Evolutionary conservation across 2,113 vertebrate species (phyloP).

Genomic region (Mustelus asterias): DNA sequence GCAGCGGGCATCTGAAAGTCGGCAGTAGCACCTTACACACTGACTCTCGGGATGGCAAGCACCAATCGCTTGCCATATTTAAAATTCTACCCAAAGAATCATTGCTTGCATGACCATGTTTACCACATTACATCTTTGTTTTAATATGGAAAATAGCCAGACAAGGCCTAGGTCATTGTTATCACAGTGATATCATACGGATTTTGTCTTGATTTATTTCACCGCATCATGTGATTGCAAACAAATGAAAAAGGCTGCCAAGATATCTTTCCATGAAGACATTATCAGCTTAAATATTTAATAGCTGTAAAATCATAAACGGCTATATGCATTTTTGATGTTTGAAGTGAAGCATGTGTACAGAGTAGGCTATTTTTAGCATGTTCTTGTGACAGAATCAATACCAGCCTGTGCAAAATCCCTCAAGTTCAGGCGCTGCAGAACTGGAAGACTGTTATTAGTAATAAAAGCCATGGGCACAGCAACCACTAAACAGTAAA

Average conservation of each 20-base stretch:
- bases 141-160: background rate
- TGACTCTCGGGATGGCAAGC: no score
- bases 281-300: conserved; percentile 23
- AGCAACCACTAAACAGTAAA: background rate
- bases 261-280: conserved; percentile 1
- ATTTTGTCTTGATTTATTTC: conserved; percentile 30
- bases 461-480: background rate
- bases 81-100: no score
- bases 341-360: conserved; percentile 37
- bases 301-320: conserved; percentile 30
- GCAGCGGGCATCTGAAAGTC: no score
- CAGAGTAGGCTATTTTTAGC: conserved; percentile 34
- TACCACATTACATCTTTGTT: background rate
- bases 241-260: background rate
- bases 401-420: conserved; percentile 36
- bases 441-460: background rate
- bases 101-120: no score
- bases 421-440: conserved; percentile 8
- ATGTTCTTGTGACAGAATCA: conserved; percentile 30
- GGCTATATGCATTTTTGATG: conserved; percentile 15
- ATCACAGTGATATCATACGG: background rate
- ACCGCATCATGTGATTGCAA: background rate
- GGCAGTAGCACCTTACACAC: no score
- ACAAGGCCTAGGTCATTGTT: background rate
- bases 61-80: no score